A percentile compares a stretch with the other conserved stretches of the same genome.
Evolutionary conservation across 2,113 vertebrate species (phyloP).

Genomic region (Zeus faber): DNA sequence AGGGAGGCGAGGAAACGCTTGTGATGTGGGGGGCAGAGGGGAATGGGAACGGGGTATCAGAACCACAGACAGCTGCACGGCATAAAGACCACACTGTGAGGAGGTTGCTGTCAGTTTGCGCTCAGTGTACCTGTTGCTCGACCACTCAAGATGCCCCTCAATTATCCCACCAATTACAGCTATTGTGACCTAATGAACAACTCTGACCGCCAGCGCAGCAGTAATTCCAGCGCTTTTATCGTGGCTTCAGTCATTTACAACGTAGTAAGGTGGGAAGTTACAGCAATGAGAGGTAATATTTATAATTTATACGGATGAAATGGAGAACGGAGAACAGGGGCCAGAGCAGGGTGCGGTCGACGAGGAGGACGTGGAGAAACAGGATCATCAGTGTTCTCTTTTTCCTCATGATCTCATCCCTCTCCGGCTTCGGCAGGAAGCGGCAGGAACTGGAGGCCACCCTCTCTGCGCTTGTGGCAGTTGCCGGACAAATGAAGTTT

Average conservation of each 20-base stretch:
- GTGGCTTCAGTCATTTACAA: slow-evolving; percentile 59
- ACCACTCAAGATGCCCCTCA: not conserved
- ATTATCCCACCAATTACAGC: not conserved
- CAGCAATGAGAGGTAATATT: slow-evolving; percentile 62
- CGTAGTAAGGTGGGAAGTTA: slow-evolving; percentile 58
- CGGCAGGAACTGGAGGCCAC: slow-evolving; percentile 52
- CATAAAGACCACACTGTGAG: slow-evolving; percentile 42
- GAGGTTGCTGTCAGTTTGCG: slow-evolving; percentile 42
- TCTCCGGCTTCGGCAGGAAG: slow-evolving; percentile 62
- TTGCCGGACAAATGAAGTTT: slow-evolving; percentile 74
- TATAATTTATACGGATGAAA: slow-evolving; percentile 71
- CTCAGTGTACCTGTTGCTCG: slow-evolving; percentile 51
- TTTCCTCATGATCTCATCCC: slow-evolving; percentile 73
- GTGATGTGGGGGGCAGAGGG: slow-evolving; percentile 12
- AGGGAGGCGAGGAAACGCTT: not conserved
- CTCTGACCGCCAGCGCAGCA: slow-evolving; percentile 19
- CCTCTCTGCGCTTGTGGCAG: slow-evolving; percentile 68
- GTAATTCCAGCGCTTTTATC: slow-evolving; percentile 66
- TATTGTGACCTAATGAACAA: not conserved
- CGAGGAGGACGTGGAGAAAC: slow-evolving; percentile 66
- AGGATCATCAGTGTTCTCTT: slow-evolving; percentile 75
- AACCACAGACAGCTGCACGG: slow-evolving; percentile 45
- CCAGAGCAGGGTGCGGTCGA: slow-evolving; percentile 53
- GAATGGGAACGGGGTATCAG: slow-evolving; percentile 32
- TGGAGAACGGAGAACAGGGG: slow-evolving; percentile 52